A percentile compares a stretch with the other conserved stretches of the same genome.
Evolutionary conservation across 2,888 invertebrate species (phyloP).

Genomic region (Cephus spinipes): DNA sequence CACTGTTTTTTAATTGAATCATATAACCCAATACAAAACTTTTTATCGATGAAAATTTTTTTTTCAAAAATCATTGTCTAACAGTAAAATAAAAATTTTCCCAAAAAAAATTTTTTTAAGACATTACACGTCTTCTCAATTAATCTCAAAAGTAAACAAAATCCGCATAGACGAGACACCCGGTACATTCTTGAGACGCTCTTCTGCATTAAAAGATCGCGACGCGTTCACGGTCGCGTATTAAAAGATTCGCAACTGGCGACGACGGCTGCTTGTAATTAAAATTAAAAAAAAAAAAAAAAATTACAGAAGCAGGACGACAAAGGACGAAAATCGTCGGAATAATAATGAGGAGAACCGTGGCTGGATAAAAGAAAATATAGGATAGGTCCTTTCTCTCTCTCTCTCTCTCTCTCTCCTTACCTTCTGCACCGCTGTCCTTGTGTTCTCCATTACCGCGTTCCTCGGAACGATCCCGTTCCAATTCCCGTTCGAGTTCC

Average conservation of each 20-base stretch:
- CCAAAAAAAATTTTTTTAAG: too few species aligned
- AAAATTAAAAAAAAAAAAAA: not conserved
- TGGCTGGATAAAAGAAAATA: not conserved
- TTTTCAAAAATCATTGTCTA: too few species aligned
- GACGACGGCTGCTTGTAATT: not conserved
- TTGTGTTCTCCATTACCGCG: constrained; percentile 57
- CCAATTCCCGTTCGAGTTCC: constrained; percentile 61
- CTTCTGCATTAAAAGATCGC: not conserved
- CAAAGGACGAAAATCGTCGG: not conserved
- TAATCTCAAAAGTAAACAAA: not conserved
- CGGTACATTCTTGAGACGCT: not conserved
- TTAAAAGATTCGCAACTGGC: not conserved
- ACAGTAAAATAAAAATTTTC: too few species aligned
- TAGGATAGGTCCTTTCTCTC: not conserved
- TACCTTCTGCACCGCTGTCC: constrained; percentile 64
- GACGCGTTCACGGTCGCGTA: too few species aligned
- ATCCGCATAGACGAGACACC: not conserved
- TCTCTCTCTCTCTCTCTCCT: not conserved
- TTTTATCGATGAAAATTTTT: not conserved
- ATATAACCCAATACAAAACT: not conserved
- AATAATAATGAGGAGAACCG: not conserved
- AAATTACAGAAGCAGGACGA: not conserved
- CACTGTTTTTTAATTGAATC: not conserved
- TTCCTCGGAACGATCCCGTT: constrained; percentile 59
- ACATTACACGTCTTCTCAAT: not conserved